Conservation (phyloP, 2,888 invertebrate species). For the Oscheius sp. region DNA sequence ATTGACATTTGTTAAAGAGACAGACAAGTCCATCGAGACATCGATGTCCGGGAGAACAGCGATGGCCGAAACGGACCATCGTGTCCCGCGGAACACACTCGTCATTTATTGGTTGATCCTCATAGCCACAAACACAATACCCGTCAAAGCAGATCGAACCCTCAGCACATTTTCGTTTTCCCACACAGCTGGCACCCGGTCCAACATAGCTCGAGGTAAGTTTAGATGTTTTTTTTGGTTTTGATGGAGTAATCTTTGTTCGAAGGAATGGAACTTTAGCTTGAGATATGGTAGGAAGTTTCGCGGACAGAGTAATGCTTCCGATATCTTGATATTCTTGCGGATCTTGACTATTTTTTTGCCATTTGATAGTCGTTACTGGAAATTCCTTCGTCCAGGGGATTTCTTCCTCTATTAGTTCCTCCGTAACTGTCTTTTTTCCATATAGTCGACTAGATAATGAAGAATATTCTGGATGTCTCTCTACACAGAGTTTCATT, state of each 20-base stretch:
- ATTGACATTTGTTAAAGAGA: constrained; percentile 54
- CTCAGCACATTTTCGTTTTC: constrained; percentile 40
- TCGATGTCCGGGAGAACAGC: constrained; percentile 43
- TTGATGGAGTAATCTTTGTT: constrained; percentile 3
- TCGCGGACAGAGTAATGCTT: not conserved
- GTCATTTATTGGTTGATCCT: constrained; percentile 43
- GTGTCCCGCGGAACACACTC: constrained; percentile 44
- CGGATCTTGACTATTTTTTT: not conserved
- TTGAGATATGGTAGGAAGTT: not conserved
- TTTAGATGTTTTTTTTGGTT: not conserved
- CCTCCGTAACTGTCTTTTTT: not conserved
- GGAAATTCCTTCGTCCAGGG: not conserved
- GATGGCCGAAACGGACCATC: constrained; percentile 40
- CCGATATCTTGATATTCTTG: constrained; percentile 1
- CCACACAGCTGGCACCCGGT: constrained; percentile 18
- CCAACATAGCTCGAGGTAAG: constrained; percentile 34
- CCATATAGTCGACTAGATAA: constrained; percentile 4
- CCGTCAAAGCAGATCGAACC: constrained; percentile 47
- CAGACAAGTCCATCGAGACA: constrained; percentile 52
- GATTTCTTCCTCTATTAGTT: not conserved
- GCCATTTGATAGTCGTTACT: constrained; percentile 7
- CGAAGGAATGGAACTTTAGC: constrained; percentile 11
- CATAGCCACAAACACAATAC: constrained; percentile 49
- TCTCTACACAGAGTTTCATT: constrained; percentile 5
- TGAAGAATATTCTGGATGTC: not conserved